A percentile compares a stretch with the other conserved stretches of the same genome.
Evolutionary conservation across 2,888 invertebrate species (phyloP).

Genomic region (Frankliniella intonsa): DNA sequence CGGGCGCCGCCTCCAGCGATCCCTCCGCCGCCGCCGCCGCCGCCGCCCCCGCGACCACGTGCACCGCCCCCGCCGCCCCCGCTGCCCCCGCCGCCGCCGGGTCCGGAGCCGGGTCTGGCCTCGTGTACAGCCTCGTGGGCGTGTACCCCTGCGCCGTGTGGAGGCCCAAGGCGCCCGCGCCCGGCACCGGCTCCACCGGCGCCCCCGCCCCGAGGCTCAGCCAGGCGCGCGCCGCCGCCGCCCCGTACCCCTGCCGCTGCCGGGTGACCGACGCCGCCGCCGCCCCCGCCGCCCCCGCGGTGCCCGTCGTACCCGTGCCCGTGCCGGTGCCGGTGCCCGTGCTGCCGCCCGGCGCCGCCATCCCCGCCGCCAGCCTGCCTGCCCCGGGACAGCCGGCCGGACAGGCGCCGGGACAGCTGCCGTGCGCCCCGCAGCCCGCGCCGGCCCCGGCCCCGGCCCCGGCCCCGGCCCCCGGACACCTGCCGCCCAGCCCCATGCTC

Average conservation of each 20-base stretch:
- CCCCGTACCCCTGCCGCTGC: conserved; percentile 30
- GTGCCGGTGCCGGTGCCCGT: conserved; percentile 33
- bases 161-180: conserved; percentile 43
- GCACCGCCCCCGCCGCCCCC: conserved; percentile 29
- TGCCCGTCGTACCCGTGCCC: conserved; percentile 37
- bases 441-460: conserved; percentile 36
- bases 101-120: conserved; percentile 33
- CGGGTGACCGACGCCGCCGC: conserved; percentile 39
- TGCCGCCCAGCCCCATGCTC: conserved; percentile 47
- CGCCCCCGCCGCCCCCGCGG: conserved; percentile 37
- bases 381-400: conserved; percentile 37
- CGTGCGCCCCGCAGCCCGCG: conserved; percentile 34
- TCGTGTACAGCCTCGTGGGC: conserved; percentile 55
- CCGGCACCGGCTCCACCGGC: conserved; percentile 26
- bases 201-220: conserved; percentile 30
- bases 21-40: conserved; percentile 32
- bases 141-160: conserved; percentile 55
- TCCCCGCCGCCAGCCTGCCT: conserved; percentile 36
- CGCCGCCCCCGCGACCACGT: conserved; percentile 35
- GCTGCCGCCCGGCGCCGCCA: conserved; percentile 37
- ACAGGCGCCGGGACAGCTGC: conserved; percentile 34
- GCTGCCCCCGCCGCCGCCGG: conserved; percentile 37
- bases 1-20: conserved; percentile 37
- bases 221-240: conserved; percentile 36
- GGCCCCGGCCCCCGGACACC: conserved; percentile 42